Base-by-base conservation (phyloP, 2,113 vertebrate species). In the Arvicanthis niloticus region DNA sequence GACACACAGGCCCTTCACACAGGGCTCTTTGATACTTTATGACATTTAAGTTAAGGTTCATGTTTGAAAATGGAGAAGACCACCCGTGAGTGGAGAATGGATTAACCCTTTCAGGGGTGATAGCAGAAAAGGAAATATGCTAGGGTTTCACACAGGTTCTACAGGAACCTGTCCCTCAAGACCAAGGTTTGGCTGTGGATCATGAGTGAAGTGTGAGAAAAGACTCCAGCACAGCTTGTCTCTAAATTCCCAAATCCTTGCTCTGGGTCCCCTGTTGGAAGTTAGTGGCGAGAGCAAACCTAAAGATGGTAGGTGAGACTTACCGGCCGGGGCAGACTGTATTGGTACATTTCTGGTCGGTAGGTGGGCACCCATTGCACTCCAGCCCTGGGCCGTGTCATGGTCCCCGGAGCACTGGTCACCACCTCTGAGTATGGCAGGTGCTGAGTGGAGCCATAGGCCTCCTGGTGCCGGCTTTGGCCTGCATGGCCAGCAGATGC, bases 321-420 rank as follows among this genome's bases (percentile, higher is more conserved):
- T 98, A 99, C 99, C 67, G 99, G 99, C 98, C 99, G 99, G 19
- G 99, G 99, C 82, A 99, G 98, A 97, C 99, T 99, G 98, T 99
- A 99, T 98, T 99, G 99, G 98, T 99, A 99, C 97, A 99, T 94
- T 12, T 99, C 99, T 9, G 99, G 97, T 70, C 99, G 98, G 93
- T 99, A 99, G 16, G 99, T 99, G 1, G 99, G 99, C 48, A 99
- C 99, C 99, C 99, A 99, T 98, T 99, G 99, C 96, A 99, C 98
- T 13, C 99, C 99, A 0, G 98, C 99, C 85, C 98, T 98, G 95
- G 97, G 99, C 96, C 98, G 98, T 45, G 96, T 99, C 99, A 99
- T 99, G 67, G 99, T 99, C 75, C 99, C 99, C 0, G 99, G 99
- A 16, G 99, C 99, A 0, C 99, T 99, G 98, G 99, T 99, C 97